Evolutionary conservation across 2,888 invertebrate genomes (phyloP).

Genomic region (Megastigmus dorsalis): DNA sequence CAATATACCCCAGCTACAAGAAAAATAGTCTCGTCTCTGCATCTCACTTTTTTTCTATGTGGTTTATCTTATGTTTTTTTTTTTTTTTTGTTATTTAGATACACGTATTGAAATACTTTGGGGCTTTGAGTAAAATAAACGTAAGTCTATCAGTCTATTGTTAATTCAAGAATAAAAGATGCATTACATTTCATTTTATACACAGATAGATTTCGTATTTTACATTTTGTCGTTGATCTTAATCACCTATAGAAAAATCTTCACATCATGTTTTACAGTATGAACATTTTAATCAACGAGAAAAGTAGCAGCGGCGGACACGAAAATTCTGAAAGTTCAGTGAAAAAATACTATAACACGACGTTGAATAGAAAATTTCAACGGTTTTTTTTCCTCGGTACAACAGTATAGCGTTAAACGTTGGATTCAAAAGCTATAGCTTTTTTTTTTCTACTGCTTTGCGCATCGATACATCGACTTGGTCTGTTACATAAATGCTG

Average conservation of each 20-base stretch:
- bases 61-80: background rate
- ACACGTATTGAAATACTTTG: conserved; percentile 29
- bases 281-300: background rate
- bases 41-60: background rate
- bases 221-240: conserved; percentile 10
- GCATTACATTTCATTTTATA: conserved; percentile 9
- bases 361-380: conserved; percentile 27
- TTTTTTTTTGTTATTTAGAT: conserved; percentile 23
- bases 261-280: conserved; percentile 2
- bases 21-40: conserved; percentile 45
- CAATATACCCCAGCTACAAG: conserved; percentile 17
- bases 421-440: conserved; percentile 7
- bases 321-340: background rate
- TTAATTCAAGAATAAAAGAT: conserved; percentile 12
- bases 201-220: conserved; percentile 18
- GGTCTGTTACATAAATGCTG: conserved; percentile 7
- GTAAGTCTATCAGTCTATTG: conserved; percentile 38
- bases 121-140: conserved; percentile 26
- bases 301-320: background rate
- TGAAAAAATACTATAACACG: conserved; percentile 34
- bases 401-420: conserved; percentile 32
- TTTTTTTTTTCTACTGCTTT: conserved; percentile 13
- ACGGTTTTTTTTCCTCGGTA: conserved; percentile 4
- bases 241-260: conserved; percentile 25
- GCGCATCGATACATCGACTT: conserved; percentile 22